Evolutionary conservation across 1,140 invertebrate genomes (phyloP), one percentile per base, ranked within the genome.

Genomic region (Drosophila malerkotliana): DNA sequence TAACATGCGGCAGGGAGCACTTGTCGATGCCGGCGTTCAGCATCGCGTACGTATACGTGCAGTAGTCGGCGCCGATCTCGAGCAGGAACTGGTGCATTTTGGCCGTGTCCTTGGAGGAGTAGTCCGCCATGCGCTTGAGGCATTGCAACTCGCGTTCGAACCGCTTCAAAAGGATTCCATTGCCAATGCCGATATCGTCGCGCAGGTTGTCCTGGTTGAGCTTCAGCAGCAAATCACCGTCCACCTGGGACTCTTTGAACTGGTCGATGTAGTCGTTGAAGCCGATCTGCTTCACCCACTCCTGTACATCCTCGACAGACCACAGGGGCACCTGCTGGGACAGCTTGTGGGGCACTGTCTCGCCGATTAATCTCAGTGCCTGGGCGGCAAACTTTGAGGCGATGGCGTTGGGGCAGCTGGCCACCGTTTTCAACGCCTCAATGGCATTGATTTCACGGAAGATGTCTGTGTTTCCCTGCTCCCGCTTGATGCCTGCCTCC

Each of bases 271-370:
- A 98, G 74, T 97, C 95, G 6, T 94, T 93, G 92, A 99, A 99
- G 0, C 98, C 98, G 89, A 99, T 99, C 93, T 98, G 98, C 88
- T 98, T 98, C 0, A 99, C 97, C 99, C 99, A 99, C 92, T 99
- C 98, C 68, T 95, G 93, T 0, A 99, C 99, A 93, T 99, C 99
- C 90, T 98, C 97, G 3, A 95, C 95, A 0, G 97, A 98, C 99
- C 99, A 99, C 0, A 99, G 93, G 0, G 99, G 99, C 2, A 99
- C 98, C 92, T 99, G 98, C 91, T 99, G 98, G 24, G 98, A 99
- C 28, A 99, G 92, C 92, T 99, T 99, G 83, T 99, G 98, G 0
- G 98, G 98, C 10, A 99, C 96, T 90, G 98, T 97, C 92, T 99
- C 98, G 0, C 98, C 98, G 47, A 99, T 99, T 1, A 99, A 93